Conservation (phyloP, 2,888 invertebrate species). For the Brachypterus glaber region DNA sequence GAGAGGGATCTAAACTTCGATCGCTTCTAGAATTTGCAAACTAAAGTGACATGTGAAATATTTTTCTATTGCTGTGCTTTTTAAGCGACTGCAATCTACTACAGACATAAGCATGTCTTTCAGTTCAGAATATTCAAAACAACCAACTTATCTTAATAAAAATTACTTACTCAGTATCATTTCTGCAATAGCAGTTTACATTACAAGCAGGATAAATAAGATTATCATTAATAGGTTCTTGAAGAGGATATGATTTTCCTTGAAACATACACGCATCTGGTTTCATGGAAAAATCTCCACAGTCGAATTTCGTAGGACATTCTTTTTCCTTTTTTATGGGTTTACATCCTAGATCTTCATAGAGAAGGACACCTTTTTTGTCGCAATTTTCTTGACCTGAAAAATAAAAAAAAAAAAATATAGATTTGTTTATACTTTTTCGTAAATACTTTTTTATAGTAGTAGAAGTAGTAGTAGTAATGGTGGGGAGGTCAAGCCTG, state of each 20-base stretch:
- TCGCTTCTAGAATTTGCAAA: too few relatives aligned
- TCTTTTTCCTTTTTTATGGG: background rate
- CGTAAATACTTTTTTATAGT: too few relatives aligned
- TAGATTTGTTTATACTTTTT: too few relatives aligned
- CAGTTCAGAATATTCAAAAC: too few relatives aligned
- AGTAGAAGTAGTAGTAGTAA: too few relatives aligned
- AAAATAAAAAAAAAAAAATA: background rate
- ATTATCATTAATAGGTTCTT: slow-evolving; percentile 2
- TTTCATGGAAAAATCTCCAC: background rate
- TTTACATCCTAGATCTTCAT: slow-evolving; percentile 7
- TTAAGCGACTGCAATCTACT: too few relatives aligned
- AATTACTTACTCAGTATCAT: slow-evolving; percentile 1
- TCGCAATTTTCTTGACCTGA: slow-evolving; percentile 3
- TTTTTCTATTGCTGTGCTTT: too few relatives aligned
- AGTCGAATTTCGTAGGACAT: slow-evolving; percentile 3
- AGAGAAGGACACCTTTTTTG: slow-evolving; percentile 1
- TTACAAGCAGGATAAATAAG: slow-evolving; percentile 4
- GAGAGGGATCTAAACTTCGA: too few relatives aligned
- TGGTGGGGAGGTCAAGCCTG: too few relatives aligned
- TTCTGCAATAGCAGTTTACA: background rate
- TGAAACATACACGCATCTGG: slow-evolving; percentile 1
- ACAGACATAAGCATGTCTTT: too few relatives aligned
- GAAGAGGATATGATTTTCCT: background rate
- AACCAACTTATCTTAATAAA: too few relatives aligned
- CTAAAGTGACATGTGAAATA: too few relatives aligned